A percentile compares a stretch with the other conserved stretches of the same genome.
Evolutionary conservation across 2,888 invertebrate species (phyloP).

Genomic region (Cerastis leucographa): DNA sequence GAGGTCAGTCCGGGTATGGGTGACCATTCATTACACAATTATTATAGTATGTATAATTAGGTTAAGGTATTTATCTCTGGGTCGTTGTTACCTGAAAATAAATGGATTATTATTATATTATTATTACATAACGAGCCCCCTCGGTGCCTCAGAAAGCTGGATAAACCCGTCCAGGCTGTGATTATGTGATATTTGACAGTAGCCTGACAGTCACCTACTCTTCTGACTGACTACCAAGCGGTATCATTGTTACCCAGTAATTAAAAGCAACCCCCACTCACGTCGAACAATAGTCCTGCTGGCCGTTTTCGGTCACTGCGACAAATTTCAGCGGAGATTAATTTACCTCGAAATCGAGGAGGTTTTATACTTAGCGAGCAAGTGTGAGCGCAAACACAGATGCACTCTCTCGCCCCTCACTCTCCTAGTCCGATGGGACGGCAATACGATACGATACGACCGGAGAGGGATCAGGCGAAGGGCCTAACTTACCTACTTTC

Average conservation of each 20-base stretch:
- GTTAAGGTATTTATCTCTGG: too few species aligned
- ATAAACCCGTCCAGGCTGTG: background rate
- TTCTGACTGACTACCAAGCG: background rate
- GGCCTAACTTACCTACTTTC: background rate
- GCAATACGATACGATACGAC: background rate
- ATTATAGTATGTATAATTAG: too few species aligned
- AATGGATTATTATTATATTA: too few species aligned
- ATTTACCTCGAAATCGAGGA: too few species aligned
- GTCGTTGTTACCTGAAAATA: too few species aligned
- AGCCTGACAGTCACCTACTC: background rate
- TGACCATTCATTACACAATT: background rate
- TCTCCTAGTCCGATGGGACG: background rate
- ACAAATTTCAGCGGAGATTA: background rate
- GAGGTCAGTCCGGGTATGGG: background rate
- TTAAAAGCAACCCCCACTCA: background rate
- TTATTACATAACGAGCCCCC: background rate
- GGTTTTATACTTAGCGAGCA: background rate
- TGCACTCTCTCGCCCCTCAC: background rate
- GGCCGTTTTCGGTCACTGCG: background rate
- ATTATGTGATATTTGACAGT: background rate
- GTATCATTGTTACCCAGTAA: background rate
- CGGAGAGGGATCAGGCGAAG: background rate
- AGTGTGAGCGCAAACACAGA: background rate
- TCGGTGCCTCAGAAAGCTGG: background rate
- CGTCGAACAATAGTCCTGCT: background rate